Evolutionary conservation across 2,888 invertebrate species (phyloP).

Genomic region (Trissoscelio sp.): DNA sequence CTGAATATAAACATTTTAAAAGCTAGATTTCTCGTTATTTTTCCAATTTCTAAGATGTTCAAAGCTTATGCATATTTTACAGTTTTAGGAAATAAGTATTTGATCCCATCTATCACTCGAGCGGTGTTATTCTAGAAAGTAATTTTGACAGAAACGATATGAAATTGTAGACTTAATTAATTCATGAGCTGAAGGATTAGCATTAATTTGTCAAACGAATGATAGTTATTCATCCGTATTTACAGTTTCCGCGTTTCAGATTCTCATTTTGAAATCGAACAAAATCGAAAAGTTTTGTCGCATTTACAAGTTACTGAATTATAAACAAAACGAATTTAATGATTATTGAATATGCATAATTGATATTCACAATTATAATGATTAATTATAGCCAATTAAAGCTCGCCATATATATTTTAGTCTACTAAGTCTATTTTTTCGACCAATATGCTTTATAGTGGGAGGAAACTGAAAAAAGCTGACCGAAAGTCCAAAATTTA

Average conservation of each 20-base stretch:
- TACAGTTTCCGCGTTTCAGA: slow-evolving; percentile 28
- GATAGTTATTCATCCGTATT: slow-evolving; percentile 34
- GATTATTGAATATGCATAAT: too few species aligned
- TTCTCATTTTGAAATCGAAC: not conserved
- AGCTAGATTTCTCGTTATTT: not conserved
- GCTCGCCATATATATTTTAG: too few species aligned
- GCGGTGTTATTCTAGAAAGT: slow-evolving; percentile 25
- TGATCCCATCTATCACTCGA: slow-evolving; percentile 23
- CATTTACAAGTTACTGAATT: not conserved
- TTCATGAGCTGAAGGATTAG: slow-evolving; percentile 40
- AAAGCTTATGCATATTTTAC: too few species aligned
- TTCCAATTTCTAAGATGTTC: slow-evolving; percentile 16
- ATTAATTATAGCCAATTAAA: too few species aligned
- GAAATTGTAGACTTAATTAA: slow-evolving; percentile 25
- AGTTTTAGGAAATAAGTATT: slow-evolving; percentile 22
- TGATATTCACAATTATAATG: too few species aligned
- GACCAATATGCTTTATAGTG: too few species aligned
- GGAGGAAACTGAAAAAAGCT: too few species aligned
- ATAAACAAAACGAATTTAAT: too few species aligned
- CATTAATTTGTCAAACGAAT: slow-evolving; percentile 43
- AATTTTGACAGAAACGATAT: slow-evolving; percentile 17
- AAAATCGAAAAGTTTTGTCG: slow-evolving; percentile 6
- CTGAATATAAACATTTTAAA: too few species aligned
- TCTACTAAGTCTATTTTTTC: too few species aligned
- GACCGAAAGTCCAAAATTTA: too few species aligned